Base-by-base conservation (phyloP, 2,888 invertebrate species). In the Polydrusus tereticollis region DNA sequence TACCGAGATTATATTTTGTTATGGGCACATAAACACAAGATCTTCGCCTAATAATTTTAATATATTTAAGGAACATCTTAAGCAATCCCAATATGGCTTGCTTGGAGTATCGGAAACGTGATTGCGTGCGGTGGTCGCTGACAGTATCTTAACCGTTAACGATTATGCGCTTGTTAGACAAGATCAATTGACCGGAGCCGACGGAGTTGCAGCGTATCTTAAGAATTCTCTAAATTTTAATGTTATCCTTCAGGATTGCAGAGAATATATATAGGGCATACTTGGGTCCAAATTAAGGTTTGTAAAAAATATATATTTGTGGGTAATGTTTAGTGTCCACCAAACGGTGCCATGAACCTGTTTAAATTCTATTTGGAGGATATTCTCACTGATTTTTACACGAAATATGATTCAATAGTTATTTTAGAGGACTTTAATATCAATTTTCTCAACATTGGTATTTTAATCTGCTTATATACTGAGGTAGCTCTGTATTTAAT, bases 351-450 rank as follows among this genome's bases (percentile, higher is more conserved):
- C 7, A 26, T n/a, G n/a, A n/a, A n/a, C n/a, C 3, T 26, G 26
- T 52, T 52, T 52, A 12, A 21, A 21, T 21, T 6, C 23, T 3
- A 21, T 14, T 21, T 52, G 16, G 52, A 52, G 20, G 52, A 52
- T 14, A 5, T 20, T 33, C 29, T 55, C 1, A 6, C 29, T n/a
- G n/a, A 26, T 29, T 55, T 55, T 52, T 55, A 14, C 29, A 26
- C 55, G 14, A 23, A 29, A 14, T 23, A 4, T 55, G 6, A 29
- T 29, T 2, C n/a, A n/a, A n/a, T n/a, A n/a, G n/a, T n/a, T n/a
- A n/a, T n/a, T n/a, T n/a, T n/a, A n/a, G n/a, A n/a, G n/a, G 55
- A 55, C 12, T 55, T 55, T 55, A 55, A 55, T 55, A 16, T 26
- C 2, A 55, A 55, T 55, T 29, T 55, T 18, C n/a, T 23, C 29